Base-by-base conservation (phyloP, 2,113 vertebrate species). In the Gopherus flavomarginatus region DNA sequence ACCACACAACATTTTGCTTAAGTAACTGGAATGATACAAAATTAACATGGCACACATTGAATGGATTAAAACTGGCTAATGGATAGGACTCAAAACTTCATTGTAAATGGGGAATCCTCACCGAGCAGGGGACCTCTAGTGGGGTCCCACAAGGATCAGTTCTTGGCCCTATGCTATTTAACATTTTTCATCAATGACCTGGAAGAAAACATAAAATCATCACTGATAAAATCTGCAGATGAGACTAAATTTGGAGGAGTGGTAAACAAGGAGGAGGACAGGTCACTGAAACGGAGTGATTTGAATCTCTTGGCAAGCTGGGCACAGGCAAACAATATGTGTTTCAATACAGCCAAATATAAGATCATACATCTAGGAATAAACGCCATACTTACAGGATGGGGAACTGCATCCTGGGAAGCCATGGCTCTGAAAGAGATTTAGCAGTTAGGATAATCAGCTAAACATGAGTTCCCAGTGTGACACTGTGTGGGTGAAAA, bases 1-100 rank as follows among this genome's bases (percentile, higher is more conserved):
- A 12, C 21, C 94, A 97, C 77, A 84, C 88, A 90, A 93, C 92
- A 91, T 89, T 97, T 97, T 96, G 96, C 96, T 95, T 92, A 92
- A 26, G 84, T 92, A 94, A 94, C 83, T 83, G 87, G 94, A 95
- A 86, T 85, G 91, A 88, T 59, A 16, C 83, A 14, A 87, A 96
- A 95, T 93, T 96, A 86, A 94, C 94, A 89, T 72, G 49, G 85
- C 93, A 91, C 95, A 94, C 69, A 96, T 53, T 93, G 93, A 96
- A 91, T 75, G 65, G 82, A 97, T 96, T 97, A 94, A 96, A 95
- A 83, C 54, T 83, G 80, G 92, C 88, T 97, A 56, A 52, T 77
- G 93, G 83, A 83, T 88, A 94, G 69, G 86, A 95, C 96, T 92
- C 75, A 96, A 96, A 96, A 94, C 6, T 2, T 95, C 77, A 93